Percentiles rank a stretch among this genome's conserved stretches.
phyloP scores from a whole-genome alignment of 2,888 invertebrate species.

The Leptinotarsa tumamoca region DNA sequence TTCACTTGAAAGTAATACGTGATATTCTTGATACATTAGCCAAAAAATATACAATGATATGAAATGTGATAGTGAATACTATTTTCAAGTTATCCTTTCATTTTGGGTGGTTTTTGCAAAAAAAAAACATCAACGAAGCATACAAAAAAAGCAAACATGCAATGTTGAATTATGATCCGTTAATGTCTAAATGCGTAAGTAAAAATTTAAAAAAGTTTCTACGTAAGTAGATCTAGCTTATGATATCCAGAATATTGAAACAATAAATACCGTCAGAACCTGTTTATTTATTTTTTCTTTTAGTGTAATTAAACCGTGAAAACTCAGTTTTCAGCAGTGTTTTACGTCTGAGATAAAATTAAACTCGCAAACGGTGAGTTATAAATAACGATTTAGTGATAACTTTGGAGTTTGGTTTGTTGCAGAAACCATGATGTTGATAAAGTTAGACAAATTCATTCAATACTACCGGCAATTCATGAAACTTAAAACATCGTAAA shows the following conservation, averaged over 20 bases:
- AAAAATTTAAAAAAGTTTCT: not conserved
- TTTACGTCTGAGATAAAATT: not conserved
- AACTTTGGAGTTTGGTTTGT: no score
- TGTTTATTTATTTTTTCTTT: not conserved
- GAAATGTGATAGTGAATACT: not conserved
- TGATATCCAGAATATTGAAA: not conserved
- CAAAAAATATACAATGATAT: no score
- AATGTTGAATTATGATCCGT: not conserved
- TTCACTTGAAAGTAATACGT: no score
- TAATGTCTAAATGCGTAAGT: not conserved
- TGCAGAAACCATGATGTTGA: no score
- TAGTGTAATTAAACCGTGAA: not conserved
- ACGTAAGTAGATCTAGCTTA: not conserved
- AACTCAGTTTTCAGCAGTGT: not conserved
- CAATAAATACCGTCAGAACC: not conserved
- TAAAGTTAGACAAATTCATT: no score
- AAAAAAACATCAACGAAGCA: not conserved
- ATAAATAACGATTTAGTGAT: not conserved
- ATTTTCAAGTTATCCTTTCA: not conserved
- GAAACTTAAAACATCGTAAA: no score
- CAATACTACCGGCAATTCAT: no score
- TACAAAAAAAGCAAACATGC: slow-evolving; percentile 7
- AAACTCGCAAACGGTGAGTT: not conserved
- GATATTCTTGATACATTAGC: no score
- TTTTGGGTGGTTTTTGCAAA: not conserved